A percentile compares a stretch with the other conserved stretches of the same genome.
phyloP scores from a whole-genome alignment of 2,888 invertebrate genomes.

The Hemithea aestivaria region DNA sequence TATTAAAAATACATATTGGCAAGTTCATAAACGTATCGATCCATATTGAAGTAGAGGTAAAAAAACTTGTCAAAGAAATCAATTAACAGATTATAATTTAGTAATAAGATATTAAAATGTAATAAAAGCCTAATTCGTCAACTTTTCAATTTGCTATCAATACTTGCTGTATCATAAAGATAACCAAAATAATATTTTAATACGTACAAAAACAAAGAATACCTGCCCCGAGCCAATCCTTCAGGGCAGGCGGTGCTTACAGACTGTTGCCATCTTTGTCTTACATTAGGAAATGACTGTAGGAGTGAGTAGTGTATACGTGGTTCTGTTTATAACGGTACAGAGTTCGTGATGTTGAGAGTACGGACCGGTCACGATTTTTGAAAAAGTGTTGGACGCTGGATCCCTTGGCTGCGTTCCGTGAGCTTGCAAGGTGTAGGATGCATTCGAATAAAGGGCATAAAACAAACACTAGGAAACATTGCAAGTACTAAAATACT shows the following conservation, averaged over 20 bases:
- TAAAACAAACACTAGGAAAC: not conserved
- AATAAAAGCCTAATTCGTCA: too few relatives aligned
- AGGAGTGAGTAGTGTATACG: conserved; percentile 47
- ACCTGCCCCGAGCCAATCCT: conserved; percentile 34
- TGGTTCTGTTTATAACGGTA: conserved; percentile 58
- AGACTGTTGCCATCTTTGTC: conserved; percentile 46
- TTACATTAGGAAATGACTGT: conserved; percentile 26
- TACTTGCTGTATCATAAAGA: not conserved
- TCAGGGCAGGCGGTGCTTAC: conserved; percentile 33
- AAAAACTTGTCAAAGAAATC: too few relatives aligned
- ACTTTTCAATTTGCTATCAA: not conserved
- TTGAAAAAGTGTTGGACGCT: conserved; percentile 73
- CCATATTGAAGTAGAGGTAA: too few relatives aligned
- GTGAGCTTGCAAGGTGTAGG: conserved; percentile 35
- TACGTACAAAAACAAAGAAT: conserved; percentile 43
- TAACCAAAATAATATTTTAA: conserved; percentile 28
- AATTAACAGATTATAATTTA: too few relatives aligned
- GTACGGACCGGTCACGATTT: conserved; percentile 72
- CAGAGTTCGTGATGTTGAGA: conserved; percentile 65
- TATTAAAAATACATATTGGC: too few relatives aligned
- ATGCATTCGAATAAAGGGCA: not conserved
- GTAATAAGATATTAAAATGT: too few relatives aligned
- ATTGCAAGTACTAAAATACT: too few relatives aligned
- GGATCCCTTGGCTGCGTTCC: conserved; percentile 54
- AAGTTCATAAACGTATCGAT: too few relatives aligned